Conservation (phyloP, 2,888 invertebrate species). For the Leptodirus hochenwartii region DNA sequence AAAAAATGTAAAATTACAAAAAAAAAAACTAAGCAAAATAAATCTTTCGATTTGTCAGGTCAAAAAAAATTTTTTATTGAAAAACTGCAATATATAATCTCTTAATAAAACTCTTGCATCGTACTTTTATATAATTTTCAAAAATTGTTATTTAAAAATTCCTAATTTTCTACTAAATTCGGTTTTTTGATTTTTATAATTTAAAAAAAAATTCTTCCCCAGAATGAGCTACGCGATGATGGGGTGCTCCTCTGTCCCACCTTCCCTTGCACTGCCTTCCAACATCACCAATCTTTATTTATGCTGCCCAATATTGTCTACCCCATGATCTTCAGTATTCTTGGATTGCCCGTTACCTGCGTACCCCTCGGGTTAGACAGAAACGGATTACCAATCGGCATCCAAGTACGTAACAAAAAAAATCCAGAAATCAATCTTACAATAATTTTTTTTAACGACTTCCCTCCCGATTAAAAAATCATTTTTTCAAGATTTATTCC, state of each 20-base stretch:
- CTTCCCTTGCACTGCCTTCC: slow-evolving; percentile 41
- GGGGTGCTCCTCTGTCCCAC: slow-evolving; percentile 61
- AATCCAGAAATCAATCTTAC: too few relatives aligned
- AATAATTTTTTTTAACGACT: neutral
- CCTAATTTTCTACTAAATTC: too few relatives aligned
- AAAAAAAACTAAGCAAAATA: too few relatives aligned
- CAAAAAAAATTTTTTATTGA: too few relatives aligned
- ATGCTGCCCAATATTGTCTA: slow-evolving; percentile 41
- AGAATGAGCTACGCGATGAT: slow-evolving; percentile 42
- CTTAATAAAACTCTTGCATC: too few relatives aligned
- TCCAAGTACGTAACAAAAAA: slow-evolving; percentile 38
- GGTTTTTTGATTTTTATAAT: slow-evolving; percentile 2
- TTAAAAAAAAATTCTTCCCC: slow-evolving; percentile 13
- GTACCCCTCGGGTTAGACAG: slow-evolving; percentile 47
- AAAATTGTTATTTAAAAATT: too few relatives aligned
- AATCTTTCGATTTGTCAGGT: too few relatives aligned
- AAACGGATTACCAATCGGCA: slow-evolving; percentile 51
- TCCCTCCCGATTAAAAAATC: too few relatives aligned
- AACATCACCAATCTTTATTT: slow-evolving; percentile 41
- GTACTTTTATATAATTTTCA: too few relatives aligned
- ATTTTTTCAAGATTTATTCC: too few relatives aligned
- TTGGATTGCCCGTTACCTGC: slow-evolving; percentile 57
- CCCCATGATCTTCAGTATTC: slow-evolving; percentile 47
- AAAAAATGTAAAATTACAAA: too few relatives aligned
- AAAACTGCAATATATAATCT: too few relatives aligned